These are phyloP conservation scores for Cantharis lateralis DNA, from an alignment of 2,888 invertebrate species.

Conservation along the genomic window DNA sequence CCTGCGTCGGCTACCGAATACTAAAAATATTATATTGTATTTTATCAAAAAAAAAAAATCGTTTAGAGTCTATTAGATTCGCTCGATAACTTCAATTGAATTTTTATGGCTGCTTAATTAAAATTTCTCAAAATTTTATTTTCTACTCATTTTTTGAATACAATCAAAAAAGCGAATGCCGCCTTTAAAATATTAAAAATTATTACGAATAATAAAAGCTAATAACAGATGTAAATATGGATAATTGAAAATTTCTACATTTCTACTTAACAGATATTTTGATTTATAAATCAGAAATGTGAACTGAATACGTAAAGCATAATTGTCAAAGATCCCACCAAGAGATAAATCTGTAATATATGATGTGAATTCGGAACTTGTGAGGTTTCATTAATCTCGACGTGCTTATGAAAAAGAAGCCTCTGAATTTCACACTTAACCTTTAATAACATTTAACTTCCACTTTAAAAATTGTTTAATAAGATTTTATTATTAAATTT, in stretches of 20 bases:
- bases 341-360: conserved; percentile 24
- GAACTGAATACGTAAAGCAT: conserved; percentile 6
- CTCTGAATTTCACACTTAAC: conserved; percentile 30
- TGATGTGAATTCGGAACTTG: conserved; percentile 24
- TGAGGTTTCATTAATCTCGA: conserved; percentile 30
- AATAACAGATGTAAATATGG: background rate
- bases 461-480: conserved; percentile 9
- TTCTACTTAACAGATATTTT: background rate
- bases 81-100: too few relatives aligned
- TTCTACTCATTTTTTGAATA: too few relatives aligned
- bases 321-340: conserved; percentile 13
- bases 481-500: background rate
- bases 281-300: conserved; percentile 2
- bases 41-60: too few relatives aligned
- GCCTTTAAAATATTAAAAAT: background rate
- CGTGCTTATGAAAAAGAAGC: conserved; percentile 25
- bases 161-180: background rate
- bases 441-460: conserved; percentile 21
- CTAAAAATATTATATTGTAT: too few relatives aligned
- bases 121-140: too few relatives aligned
- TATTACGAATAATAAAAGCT: background rate
- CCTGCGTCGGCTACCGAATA: too few relatives aligned
- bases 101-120: too few relatives aligned
- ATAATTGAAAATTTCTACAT: background rate
- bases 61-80: too few relatives aligned